Evolutionary conservation across 64 coral and sea anemone species (phyloP).

Genomic region (Dendronephthya gigantea): DNA sequence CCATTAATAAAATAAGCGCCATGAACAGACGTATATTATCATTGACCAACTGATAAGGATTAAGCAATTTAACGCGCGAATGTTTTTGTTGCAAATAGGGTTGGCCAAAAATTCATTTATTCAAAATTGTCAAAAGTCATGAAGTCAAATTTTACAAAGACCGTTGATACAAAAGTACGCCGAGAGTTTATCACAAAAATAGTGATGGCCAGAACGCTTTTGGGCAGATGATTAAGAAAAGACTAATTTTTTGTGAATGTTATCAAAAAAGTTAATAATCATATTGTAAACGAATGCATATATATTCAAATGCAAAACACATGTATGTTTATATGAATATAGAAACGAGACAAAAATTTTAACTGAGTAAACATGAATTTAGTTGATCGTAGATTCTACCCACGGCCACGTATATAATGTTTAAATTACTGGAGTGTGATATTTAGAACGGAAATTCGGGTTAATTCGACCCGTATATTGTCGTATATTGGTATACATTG

Average conservation of each 20-base stretch:
- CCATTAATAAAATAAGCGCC: background rate
- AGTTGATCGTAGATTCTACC: background rate
- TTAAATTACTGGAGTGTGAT: background rate
- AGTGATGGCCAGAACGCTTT: too few relatives aligned
- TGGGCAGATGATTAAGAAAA: too few relatives aligned
- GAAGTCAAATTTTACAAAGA: too few relatives aligned
- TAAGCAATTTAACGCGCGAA: background rate
- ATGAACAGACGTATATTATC: background rate
- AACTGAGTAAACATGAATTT: background rate
- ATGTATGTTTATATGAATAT: background rate
- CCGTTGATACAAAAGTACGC: too few relatives aligned
- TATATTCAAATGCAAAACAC: background rate
- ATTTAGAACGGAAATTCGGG: background rate
- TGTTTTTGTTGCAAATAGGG: background rate
- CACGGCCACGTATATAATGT: too few relatives aligned
- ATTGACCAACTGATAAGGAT: background rate
- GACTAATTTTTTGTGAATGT: too few relatives aligned
- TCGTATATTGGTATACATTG: too few relatives aligned
- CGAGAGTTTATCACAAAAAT: too few relatives aligned
- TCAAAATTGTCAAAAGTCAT: too few relatives aligned
- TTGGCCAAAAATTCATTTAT: too few relatives aligned
- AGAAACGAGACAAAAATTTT: background rate
- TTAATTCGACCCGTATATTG: background rate
- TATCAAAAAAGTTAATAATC: too few relatives aligned
- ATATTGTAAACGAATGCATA: background rate